Conservation (phyloP, 2,888 invertebrate species). For the Boloria selene region DNA sequence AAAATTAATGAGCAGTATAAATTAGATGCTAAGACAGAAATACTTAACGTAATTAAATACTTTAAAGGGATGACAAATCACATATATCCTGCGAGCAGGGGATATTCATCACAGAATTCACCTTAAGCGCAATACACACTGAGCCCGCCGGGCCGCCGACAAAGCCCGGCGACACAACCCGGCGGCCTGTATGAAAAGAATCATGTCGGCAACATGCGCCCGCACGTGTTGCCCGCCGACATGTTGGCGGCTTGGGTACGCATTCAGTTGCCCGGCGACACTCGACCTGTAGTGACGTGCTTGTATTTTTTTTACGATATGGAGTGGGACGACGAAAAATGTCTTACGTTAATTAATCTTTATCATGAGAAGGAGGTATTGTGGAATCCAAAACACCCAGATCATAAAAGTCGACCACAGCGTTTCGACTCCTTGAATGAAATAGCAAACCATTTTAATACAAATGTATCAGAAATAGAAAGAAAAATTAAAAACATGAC, state of each 20-base stretch:
- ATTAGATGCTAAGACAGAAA: conserved; percentile 44
- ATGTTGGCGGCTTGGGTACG: conserved; percentile 33
- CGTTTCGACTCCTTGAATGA: conserved; percentile 31
- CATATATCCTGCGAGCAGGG: conserved; percentile 25
- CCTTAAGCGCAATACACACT: conserved; percentile 15
- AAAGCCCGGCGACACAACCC: too few relatives aligned
- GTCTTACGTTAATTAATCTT: conserved; percentile 35
- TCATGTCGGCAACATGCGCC: conserved; percentile 39
- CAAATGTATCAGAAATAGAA: conserved; percentile 25
- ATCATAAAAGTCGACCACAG: conserved; percentile 34
- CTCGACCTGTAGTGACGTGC: conserved; percentile 36
- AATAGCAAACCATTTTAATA: conserved; percentile 24
- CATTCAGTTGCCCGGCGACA: conserved; percentile 35
- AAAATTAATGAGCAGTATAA: conserved; percentile 44
- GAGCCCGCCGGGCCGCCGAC: too few relatives aligned
- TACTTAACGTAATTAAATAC: conserved; percentile 45
- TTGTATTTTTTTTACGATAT: conserved; percentile 28
- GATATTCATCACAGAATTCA: conserved; percentile 38
- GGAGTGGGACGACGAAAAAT: conserved; percentile 33
- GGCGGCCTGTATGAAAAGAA: too few relatives aligned
- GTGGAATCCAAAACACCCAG: conserved; percentile 36
- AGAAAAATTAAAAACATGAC: conserved; percentile 17
- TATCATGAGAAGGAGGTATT: conserved; percentile 37
- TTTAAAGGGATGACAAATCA: conserved; percentile 42
- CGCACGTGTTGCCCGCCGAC: conserved; percentile 37